These are phyloP conservation scores for Pipistrellus pipistrellus DNA, from an alignment of 2,797 vertebrate species.

Conservation along the genomic window DNA sequence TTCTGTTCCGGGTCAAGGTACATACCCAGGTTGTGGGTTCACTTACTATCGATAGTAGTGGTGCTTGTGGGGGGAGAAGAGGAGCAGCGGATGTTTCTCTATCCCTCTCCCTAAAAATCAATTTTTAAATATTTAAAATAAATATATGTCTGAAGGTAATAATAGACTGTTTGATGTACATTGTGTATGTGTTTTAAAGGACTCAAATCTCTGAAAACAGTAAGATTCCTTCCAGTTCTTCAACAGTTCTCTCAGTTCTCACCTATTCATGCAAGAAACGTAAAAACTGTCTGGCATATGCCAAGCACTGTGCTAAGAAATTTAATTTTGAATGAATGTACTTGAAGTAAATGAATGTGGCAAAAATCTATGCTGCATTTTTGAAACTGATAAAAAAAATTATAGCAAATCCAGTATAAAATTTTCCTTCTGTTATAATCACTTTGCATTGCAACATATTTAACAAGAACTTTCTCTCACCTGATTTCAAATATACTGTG, in stretches of 20 bases:
- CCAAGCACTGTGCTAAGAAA: conserved; percentile 43
- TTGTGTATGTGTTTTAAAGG: not conserved
- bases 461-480: conserved; percentile 57
- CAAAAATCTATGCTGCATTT: conserved; percentile 40
- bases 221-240: conserved; percentile 20
- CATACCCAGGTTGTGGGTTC: not conserved
- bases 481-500: conserved; percentile 57
- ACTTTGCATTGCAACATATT: conserved; percentile 47
- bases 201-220: conserved; percentile 18
- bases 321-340: conserved; percentile 50
- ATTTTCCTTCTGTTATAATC: conserved; percentile 27
- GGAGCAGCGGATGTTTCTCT: not conserved
- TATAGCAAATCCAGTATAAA: conserved; percentile 43
- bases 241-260: not conserved
- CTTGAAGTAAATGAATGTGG: conserved; percentile 59
- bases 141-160: not conserved
- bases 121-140: not conserved
- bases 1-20: not conserved
- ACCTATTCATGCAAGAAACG: conserved; percentile 34
- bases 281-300: conserved; percentile 22
- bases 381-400: conserved; percentile 37
- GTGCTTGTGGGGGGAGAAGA: not conserved
- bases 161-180: not conserved
- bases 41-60: not conserved
- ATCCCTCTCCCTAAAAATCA: not conserved